A percentile compares a stretch with the other conserved stretches of the same genome.
Conservation (phyloP, 2,113 vertebrate genomes). For the Nycticryphes semicollaris region DNA sequence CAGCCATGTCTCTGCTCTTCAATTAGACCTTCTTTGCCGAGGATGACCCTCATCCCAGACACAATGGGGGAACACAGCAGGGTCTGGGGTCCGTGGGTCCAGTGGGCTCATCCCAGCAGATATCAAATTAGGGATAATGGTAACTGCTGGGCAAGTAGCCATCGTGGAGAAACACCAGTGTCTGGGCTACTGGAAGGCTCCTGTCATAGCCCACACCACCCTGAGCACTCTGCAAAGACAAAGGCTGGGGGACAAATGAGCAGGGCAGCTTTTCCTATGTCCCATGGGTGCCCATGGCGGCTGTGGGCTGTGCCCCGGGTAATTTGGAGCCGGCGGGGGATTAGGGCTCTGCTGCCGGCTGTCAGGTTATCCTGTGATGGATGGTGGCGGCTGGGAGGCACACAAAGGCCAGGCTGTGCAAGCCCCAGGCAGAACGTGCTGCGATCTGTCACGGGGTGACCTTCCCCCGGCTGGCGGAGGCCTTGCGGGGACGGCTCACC, state of each 20-base stretch:
- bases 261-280: accelerated
- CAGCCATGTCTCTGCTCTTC: accelerated
- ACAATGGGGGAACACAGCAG: accelerated
- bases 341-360: constrained; percentile 77
- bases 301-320: neutral
- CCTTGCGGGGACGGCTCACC: constrained; percentile 25
- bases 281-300: neutral
- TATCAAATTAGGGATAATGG: neutral
- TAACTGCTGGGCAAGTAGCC: neutral
- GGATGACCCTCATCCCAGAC: neutral
- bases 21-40: neutral
- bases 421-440: constrained; percentile 78
- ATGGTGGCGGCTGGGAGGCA: constrained; percentile 85
- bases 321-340: constrained; percentile 49
- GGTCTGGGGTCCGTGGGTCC: neutral
- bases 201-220: accelerated
- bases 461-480: constrained; percentile 19
- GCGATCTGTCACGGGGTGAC: constrained; percentile 79
- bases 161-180: accelerated
- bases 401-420: constrained; percentile 85
- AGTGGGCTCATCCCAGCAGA: accelerated
- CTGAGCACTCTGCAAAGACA: accelerated
- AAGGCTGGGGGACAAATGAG: accelerated
- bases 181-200: neutral
- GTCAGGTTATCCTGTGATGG: constrained; percentile 90